Evolutionary conservation across 1,140 invertebrate species (phyloP), one percentile per base, ranked within the genome.

Genomic region (Zaprionus taronus): DNA sequence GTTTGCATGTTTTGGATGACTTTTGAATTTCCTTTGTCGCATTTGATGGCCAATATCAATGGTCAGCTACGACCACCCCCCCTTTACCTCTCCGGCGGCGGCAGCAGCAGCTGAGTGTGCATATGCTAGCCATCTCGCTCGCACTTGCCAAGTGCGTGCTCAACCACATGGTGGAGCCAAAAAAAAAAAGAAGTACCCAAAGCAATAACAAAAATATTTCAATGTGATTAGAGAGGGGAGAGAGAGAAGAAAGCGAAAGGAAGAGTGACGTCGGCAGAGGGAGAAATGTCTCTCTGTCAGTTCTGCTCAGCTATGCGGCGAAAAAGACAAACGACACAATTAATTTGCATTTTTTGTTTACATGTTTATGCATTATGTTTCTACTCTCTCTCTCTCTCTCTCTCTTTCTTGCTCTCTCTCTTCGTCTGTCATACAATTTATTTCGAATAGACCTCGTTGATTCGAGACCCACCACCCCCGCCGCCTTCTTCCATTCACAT

Each of bases 101-200:
- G 63, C 60, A 68, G 56, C 44, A 76, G 66, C 77, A 79, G 77
- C 77, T 79, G 77, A 77, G 68, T 49, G 62, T 79, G 63, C 63
- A 72, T 58, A 67, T 12, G 60, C 63, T 67, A 72, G 62, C 67
- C 58, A 66, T 79, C 73, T 77, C 73, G 51, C 63, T 79, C 44
- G 22, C 77, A 53, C 73, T 24, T 44, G 24, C 36, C 47, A 17
- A 44, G 14, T 67, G 63, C 62, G 57, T 76, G 41, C 31, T 57
- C 73, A 61, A 44, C 77, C 73, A 79, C 77, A 79, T 79, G 77
- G 77, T 78, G 61, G 31, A 60, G 55, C 60, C 47, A 22, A 49
- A 65, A 65, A 58, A 28, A 66, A 65, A 66, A 65, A 41, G 0
- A 24, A 28, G 9, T 22, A 44, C 28, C 22, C 47, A 75, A 57